Base-by-base conservation (phyloP, 2,113 vertebrate genomes). In the Paramormyrops kingsleyae region DNA sequence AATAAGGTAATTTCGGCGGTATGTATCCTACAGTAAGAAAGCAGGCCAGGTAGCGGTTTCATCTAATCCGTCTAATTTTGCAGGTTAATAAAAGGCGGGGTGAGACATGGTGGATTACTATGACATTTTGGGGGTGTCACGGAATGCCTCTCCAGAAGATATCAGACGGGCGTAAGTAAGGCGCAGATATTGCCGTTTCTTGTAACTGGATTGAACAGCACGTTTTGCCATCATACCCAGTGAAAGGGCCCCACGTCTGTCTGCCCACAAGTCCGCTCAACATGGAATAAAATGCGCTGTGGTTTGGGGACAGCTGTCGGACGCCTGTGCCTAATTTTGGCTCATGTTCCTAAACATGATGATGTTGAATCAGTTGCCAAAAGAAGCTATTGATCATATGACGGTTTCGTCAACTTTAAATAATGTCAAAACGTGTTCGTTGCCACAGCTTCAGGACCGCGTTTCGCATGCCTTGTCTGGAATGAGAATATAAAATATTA, bases 101-200 rank as follows among this genome's bases (percentile, higher is more conserved):
- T 85, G 42, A 90, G 66, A 93, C 92, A 98, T 98, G 97, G 97
- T 97, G 91, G 97, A 98, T 94, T 98, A 98, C 92, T 98, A 98
- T 90, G 94, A 95, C 80, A 91, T 97, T 0, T 94, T 98, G 89
- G 97, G 97, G 88, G 97, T 98, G 92, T 93, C 97, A 92, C 96
- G 92, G 91, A 95, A 93, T 5, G 96, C 97, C 91, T 94, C 97
- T 0, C 96, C 95, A 10, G 97, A 98, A 0, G 97, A 98, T 91
- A 97, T 98, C 90, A 98, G 97, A 94, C 97, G 97, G 93, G 97
- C 97, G 97, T 98, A 95, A 97, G 97, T 97, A 90, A 88, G 2
- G 17, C 35, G 87, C 56, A 24, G 87, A 88, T 24, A 9, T 87
- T 31, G 83, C 24, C 12, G 13, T 49, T 46, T 49, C 83, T 27